Base-by-base conservation (phyloP, 2,888 invertebrate genomes). In the Leucophenga montana region DNA sequence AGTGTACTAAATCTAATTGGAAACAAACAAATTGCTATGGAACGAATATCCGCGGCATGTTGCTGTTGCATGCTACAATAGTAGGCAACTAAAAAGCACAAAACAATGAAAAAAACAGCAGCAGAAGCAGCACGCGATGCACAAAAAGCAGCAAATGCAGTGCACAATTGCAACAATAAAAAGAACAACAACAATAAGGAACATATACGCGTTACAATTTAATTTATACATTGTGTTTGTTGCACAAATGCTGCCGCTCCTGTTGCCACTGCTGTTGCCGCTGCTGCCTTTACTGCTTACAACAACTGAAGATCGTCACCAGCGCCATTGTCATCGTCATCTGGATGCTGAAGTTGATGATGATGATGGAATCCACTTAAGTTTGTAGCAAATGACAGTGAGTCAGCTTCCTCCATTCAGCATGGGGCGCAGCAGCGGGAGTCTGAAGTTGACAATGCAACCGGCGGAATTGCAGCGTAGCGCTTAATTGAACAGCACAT, bases 201-300 rank as follows among this genome's bases (percentile, higher is more conserved):
- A 75, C 71, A 69, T 75, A 81, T 76, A 20, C 57, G 57, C 81
- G 80, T 79, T 83, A 84, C 80, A 84, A 81, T 81, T 84, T 84
- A 81, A 84, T 81, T 84, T 81, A 78, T 83, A 57, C 22, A 83
- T 83, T 27, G 14, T 50, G 6, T 50, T 50, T 27, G 3, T 27
- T 27, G 31, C n/a, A 57, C 44, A 56, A 46, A 13, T 48, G n/a
- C 48, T 57, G 62, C 13, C 46, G 46, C 13, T 50, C 27, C 53
- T 57, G 57, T 5, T 56, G 67, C 16, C 14, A 46, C 14, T 33
- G 44, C 46, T 48, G n/a, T n/a, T n/a, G n/a, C n/a, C n/a, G n/a
- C n/a, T n/a, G n/a, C n/a, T n/a, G n/a, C n/a, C n/a, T n/a, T 39
- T 31, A 54, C 54, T 20, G 4, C 13, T 5, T 3, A 13, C 20